Base-by-base conservation (phyloP, 2,888 invertebrate genomes). In the Athrips mouffetella region DNA sequence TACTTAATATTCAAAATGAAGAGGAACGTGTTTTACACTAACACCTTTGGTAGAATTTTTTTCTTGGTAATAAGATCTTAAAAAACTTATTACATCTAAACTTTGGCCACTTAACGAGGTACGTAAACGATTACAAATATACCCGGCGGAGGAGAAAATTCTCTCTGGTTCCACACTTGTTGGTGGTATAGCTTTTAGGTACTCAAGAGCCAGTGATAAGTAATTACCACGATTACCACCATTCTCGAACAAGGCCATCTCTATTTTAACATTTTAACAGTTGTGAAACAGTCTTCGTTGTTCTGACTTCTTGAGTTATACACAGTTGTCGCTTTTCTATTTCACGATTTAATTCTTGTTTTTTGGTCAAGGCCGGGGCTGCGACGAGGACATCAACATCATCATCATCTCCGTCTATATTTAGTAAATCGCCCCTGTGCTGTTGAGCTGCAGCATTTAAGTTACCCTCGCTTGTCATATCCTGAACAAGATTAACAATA, bases 111-210 rank as follows among this genome's bases (percentile, higher is more conserved):
- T 42, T 42, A 29, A 27, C 5, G 15, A 15, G 7, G 29, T 42
- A 13, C 29, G 27, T 15, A 42, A 42, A 8, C 42, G 5, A 11
- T 42, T 42, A n/a, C 31, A 33, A 2, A 33, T 33, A 33, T 11
- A 5, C 3, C 31, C 31, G 5, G 31, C 31, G 2, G 31, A 33
- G 2, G 7, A 8, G 31, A 33, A 33, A 8, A 33, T 33, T 2
- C 31, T 4, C 7, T 33, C 31, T 6, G 42, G 13, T 11, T 42
- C 21, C 7, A 42, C 25, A 21, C 42, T 45, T 5, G 5, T 45
- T 7, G 45, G 45, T 23, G 30, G 30, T 25, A 45, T 45, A 15
- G 23, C 15, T 10, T 2, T 23, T 11, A 45, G 25, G 33, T 45
- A 13, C 25, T 33, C 33, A 25, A 10, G 8, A 11, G 39, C 39